Percentiles rank a stretch among this genome's conserved stretches.
phyloP scores from a whole-genome alignment of 2,888 invertebrate genomes.

The Acanthosepion esculentum region DNA sequence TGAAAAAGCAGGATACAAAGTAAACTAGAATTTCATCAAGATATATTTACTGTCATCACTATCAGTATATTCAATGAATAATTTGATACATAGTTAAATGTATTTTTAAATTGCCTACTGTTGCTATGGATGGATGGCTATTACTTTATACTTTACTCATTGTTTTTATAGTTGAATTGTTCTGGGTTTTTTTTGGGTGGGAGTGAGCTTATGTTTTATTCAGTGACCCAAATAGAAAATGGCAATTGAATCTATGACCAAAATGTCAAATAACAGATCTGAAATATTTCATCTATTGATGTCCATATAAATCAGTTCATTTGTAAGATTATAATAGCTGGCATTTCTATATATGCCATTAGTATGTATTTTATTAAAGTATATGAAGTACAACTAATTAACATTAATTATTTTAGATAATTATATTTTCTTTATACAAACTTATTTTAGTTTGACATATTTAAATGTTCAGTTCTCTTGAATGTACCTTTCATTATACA shows the following conservation, averaged over 20 bases:
- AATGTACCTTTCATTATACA: background rate
- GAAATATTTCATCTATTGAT: background rate
- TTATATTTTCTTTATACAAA: background rate
- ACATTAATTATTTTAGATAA: background rate
- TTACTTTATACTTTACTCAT: background rate
- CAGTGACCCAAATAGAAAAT: background rate
- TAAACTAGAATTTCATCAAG: background rate
- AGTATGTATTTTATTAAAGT: background rate
- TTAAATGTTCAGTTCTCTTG: background rate
- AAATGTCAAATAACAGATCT: background rate
- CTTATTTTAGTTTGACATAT: background rate
- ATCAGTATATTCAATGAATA: background rate
- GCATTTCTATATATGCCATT: background rate
- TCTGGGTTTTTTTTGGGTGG: background rate
- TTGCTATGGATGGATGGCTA: background rate
- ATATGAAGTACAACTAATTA: background rate
- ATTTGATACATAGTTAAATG: background rate
- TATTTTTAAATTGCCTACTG: background rate
- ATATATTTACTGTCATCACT: background rate
- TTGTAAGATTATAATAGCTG: background rate
- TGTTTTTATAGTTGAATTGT: background rate
- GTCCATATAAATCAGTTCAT: constrained; percentile 8
- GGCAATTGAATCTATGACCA: background rate
- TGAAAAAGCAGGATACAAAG: background rate
- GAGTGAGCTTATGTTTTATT: background rate